Evolutionary conservation across 2,113 vertebrate genomes (phyloP), one percentile per base, ranked within the genome.

Genomic region (Argyrosomus japonicus): DNA sequence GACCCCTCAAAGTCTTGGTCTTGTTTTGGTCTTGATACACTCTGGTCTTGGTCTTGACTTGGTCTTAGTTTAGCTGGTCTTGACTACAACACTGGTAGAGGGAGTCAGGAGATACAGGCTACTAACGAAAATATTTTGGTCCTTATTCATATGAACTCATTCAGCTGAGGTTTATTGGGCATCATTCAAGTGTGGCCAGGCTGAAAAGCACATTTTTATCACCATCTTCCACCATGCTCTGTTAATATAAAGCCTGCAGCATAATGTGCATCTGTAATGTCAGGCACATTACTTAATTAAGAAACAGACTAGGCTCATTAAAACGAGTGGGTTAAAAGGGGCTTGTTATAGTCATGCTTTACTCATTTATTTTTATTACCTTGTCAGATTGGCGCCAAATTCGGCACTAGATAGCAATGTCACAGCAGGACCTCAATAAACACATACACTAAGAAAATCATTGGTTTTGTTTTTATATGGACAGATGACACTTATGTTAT

Each of bases 341-440:
- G 13, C 25, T 75, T 0, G 3, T 62, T 13, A 75, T 64, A 13
- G 14, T 25, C n/a, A 19, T 23, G 14, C 53, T 25, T 54, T 25
- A 17, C 9, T 25, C 40, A 51, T 75, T 62, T 7, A n/a, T 32
- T 62, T 18, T n/a, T 9, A 58, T 15, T 14, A 29, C 36, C 23
- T 70, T n/a, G n/a, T 53, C 36, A 25, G 9, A 58, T 40, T 47
- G 15, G 57, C 2, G 1, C 9, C 68, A 48, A 27, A 48, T 13
- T 12, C 3, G 0, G 14, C 5, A 13, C 36, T 14, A 14, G 25
- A 11, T 19, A 5, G 27, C 27, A 40, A 19, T 4, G 0, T 29
- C 18, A 47, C 63, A 36, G 54, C 64, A 60, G 43, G 54, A 60
- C 43, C 54, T 77, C 43, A 19, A 50, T 60, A 18, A n/a, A 48